Base-by-base conservation (phyloP, 2,113 vertebrate species). In the Aspiorhynchus laticeps region DNA sequence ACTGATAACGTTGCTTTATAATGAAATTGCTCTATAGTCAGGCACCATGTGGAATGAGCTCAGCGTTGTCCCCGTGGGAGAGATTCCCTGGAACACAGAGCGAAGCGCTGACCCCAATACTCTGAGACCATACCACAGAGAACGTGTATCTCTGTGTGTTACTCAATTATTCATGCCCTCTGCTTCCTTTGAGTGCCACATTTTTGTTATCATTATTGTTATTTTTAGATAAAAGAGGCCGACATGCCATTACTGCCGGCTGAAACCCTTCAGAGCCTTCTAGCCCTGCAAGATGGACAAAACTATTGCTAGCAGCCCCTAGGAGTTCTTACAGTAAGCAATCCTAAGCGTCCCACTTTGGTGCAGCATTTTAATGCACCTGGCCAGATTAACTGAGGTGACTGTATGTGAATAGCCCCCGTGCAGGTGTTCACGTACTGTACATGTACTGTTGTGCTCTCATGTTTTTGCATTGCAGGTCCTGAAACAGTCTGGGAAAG, bases 91-190 rank as follows among this genome's bases (percentile, higher is more conserved):
- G 33, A 85, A 88, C 73, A 86, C 36, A 24, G 80, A 56, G 46
- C 24, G 43, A 38, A 53, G 43, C 76, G 76, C 83, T 86, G 88
- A 86, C 88, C 88, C 83, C 79, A 88, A 88, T 89, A 88, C 74
- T 61, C 80, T 19, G n/a, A 65, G 43, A 51, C 43, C 48, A 69
- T 12, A 53, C 79, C 36, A 85, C n/a, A 61, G 38, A 56, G 63
- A 87, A 82, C 28, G 31, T 78, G 53, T 33, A 56, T 69, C 71
- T 75, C 65, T 56, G 17, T 26, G 26, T 59, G 80, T 71, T 59
- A 8, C 14, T 88, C 71, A 88, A 86, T 86, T 85, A 89, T 87
- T 87, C 67, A 86, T 87, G 71, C 78, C 46, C 43, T 26, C 38
- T 31, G 67, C 63, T 84, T 56, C 33, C 81, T 48, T 53, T 65